A percentile compares a stretch with the other conserved stretches of the same genome.
Evolutionary conservation across 2,888 invertebrate species (phyloP).

Genomic region (Cremastinae sp.): DNA sequence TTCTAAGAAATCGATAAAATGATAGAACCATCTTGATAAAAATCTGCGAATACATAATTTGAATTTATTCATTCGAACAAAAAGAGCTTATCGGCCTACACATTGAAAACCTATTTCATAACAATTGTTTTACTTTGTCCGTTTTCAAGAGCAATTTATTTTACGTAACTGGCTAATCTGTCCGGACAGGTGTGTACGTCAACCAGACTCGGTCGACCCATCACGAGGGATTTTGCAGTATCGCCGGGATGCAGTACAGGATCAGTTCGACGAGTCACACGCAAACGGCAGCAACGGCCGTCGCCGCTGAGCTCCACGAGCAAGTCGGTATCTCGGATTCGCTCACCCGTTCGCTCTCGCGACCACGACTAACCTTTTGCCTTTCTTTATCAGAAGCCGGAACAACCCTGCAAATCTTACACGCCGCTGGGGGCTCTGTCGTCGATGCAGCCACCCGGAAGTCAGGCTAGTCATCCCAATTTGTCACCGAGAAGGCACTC

Average conservation of each 20-base stretch:
- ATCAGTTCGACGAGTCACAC: slow-evolving; percentile 93
- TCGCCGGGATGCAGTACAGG: slow-evolving; percentile 92
- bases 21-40: too few species aligned
- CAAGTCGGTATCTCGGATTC: slow-evolving; percentile 72
- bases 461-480: slow-evolving; percentile 78
- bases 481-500: slow-evolving; percentile 80
- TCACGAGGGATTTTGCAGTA: slow-evolving; percentile 92
- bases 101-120: not conserved
- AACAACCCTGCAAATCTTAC: slow-evolving; percentile 85
- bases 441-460: slow-evolving; percentile 92
- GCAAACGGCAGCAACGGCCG: slow-evolving; percentile 91
- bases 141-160: slow-evolving; percentile 21
- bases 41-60: too few species aligned
- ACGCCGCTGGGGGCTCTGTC: slow-evolving; percentile 92
- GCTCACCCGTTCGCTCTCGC: not conserved
- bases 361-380: not conserved
- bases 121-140: not conserved
- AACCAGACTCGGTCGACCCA: slow-evolving; percentile 88
- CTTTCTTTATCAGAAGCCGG: slow-evolving; percentile 70
- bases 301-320: slow-evolving; percentile 83
- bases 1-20: too few species aligned
- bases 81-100: too few species aligned
- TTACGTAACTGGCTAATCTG: slow-evolving; percentile 19
- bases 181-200: slow-evolving; percentile 85
- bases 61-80: too few species aligned